These are phyloP conservation scores for Aphelenchoides avenae DNA, from an alignment of 1,140 invertebrate species.

Conservation along the genomic window DNA sequence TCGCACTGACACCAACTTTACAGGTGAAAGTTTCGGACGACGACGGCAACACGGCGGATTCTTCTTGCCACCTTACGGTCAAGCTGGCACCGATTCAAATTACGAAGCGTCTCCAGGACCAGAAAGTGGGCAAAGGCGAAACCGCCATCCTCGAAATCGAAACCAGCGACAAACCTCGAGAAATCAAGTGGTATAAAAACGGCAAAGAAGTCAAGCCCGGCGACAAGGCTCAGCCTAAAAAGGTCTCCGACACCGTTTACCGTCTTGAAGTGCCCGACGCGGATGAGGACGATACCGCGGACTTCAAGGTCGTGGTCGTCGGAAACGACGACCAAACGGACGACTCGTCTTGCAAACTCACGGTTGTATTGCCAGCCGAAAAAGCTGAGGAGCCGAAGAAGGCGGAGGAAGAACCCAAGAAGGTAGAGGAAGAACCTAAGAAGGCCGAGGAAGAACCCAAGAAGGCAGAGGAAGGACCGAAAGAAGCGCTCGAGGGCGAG, in stretches of 20 bases:
- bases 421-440: no score
- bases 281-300: slow-evolving; percentile 52
- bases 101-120: slow-evolving; percentile 54
- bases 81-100: slow-evolving; percentile 56
- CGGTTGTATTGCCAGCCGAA: slow-evolving; percentile 23
- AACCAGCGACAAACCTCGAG: slow-evolving; percentile 2
- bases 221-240: slow-evolving; percentile 61
- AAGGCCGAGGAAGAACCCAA: no score
- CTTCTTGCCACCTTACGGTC: slow-evolving; percentile 40
- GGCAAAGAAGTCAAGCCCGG: slow-evolving; percentile 61
- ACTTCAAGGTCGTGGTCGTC: slow-evolving; percentile 46
- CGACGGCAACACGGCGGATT: slow-evolving; percentile 65
- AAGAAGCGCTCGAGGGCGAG: no score
- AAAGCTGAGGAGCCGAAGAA: slow-evolving; percentile 42
- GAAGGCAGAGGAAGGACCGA: no score
- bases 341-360: slow-evolving; percentile 55
- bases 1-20: no score
- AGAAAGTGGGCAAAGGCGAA: slow-evolving; percentile 5
- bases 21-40: slow-evolving; percentile 31
- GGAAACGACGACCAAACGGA: slow-evolving; percentile 69
- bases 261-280: slow-evolving; percentile 50
- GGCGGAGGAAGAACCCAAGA: no score
- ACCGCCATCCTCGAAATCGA: slow-evolving; percentile 18
- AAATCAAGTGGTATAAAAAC: slow-evolving; percentile 54
- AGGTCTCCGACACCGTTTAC: slow-evolving; percentile 57